phyloP scores from a whole-genome alignment of 1,140 invertebrate genomes.

The Diachasmimorpha longicaudata region DNA sequence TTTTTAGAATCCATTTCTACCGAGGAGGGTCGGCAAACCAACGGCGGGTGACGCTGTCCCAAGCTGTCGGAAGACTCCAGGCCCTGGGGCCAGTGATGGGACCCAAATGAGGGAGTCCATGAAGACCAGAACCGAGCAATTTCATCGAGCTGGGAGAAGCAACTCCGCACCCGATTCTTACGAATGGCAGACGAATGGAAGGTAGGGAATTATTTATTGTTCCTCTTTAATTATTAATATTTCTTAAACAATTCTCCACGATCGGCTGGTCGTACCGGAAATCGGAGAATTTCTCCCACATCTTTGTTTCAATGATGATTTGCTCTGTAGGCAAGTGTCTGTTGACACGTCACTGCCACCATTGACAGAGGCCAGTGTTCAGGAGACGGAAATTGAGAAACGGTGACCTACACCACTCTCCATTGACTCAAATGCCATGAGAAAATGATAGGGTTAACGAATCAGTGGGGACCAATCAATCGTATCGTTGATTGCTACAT shows the following conservation, averaged over 20 bases:
- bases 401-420: constrained; percentile 39
- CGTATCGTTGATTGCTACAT: background rate
- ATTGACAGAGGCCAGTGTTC: constrained; percentile 44
- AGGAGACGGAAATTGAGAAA: constrained; percentile 43
- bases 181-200: constrained; percentile 62
- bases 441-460: background rate
- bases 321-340: constrained; percentile 46
- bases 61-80: constrained; percentile 28
- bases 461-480: constrained; percentile 11
- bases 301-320: background rate
- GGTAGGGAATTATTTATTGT: constrained; percentile 44
- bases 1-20: constrained; percentile 52
- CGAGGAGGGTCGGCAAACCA: constrained; percentile 41
- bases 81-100: constrained; percentile 32
- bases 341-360: constrained; percentile 45
- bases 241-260: too few relatives aligned
- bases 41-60: constrained; percentile 24
- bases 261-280: too few relatives aligned
- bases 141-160: constrained; percentile 68
- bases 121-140: constrained; percentile 43
- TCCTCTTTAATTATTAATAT: too few relatives aligned
- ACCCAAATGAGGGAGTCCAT: constrained; percentile 11
- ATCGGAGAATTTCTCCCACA: too few relatives aligned
- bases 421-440: background rate
- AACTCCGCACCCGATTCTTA: constrained; percentile 80